A percentile compares a stretch with the other conserved stretches of the same genome.
Conservation (phyloP, 2,888 invertebrate genomes). For the Mactromeris polynyma region DNA sequence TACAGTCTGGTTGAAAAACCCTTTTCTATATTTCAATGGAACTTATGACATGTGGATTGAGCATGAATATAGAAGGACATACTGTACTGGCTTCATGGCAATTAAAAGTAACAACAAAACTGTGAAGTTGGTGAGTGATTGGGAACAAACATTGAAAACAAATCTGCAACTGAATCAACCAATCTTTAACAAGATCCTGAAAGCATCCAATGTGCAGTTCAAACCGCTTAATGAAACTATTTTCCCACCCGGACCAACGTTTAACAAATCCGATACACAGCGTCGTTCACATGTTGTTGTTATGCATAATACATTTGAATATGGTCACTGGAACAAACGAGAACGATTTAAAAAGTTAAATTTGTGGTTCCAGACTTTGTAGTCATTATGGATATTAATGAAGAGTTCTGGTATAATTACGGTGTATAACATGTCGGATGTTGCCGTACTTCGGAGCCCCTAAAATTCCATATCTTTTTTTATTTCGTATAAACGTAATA, state of each 20-base stretch:
- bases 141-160: neutral
- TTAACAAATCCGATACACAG: neutral
- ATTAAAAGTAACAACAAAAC: neutral
- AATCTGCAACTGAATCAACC: neutral
- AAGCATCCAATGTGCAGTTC: neutral
- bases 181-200: neutral
- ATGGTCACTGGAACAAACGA: neutral
- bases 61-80: neutral
- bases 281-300: neutral
- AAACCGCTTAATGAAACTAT: neutral
- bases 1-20: neutral
- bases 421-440: too few relatives aligned
- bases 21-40: neutral
- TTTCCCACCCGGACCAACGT: neutral
- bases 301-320: neutral
- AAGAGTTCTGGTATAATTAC: too few relatives aligned
- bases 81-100: neutral
- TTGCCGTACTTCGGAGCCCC: too few relatives aligned
- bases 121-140: neutral
- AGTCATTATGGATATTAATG: neutral
- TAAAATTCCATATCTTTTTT: too few relatives aligned
- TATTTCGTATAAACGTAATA: too few relatives aligned
- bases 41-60: neutral
- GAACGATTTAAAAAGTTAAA: constrained; percentile 5
- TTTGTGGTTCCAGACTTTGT: neutral